These are phyloP conservation scores for Paratilapia polleni DNA, from an alignment of 2,113 vertebrate genomes.

Conservation along the genomic window DNA sequence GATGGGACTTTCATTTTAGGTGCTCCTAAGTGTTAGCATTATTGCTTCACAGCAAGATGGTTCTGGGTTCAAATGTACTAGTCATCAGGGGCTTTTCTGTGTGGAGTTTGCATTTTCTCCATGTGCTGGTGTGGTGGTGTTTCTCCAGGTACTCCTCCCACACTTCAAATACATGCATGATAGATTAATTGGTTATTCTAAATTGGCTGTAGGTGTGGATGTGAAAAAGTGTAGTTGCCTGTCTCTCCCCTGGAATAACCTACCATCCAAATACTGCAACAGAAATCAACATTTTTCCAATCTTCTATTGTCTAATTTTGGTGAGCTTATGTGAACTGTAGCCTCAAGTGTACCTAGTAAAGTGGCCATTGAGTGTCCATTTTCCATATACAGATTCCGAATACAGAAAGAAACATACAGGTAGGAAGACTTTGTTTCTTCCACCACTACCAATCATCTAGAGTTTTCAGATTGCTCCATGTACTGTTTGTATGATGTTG, in stretches of 20 bases:
- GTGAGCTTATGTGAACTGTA: neutral
- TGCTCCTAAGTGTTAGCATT: neutral
- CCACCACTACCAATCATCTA: neutral
- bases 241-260: neutral
- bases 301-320: neutral
- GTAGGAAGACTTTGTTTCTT: neutral
- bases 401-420: neutral
- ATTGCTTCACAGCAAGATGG: too few relatives aligned
- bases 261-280: neutral
- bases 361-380: fast-evolving
- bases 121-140: neutral
- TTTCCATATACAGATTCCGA: neutral
- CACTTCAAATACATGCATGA: neutral
- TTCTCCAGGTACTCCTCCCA: neutral
- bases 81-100: neutral
- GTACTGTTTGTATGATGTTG: too few relatives aligned
- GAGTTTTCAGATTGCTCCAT: neutral
- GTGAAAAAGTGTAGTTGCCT: neutral
- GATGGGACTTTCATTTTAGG: neutral
- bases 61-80: neutral
- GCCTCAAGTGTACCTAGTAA: neutral
- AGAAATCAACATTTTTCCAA: neutral
- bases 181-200: neutral
- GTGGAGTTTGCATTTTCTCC: neutral
- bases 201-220: neutral